Conservation (phyloP, 2,113 vertebrate genomes). For the Oenanthe oenanthe region DNA sequence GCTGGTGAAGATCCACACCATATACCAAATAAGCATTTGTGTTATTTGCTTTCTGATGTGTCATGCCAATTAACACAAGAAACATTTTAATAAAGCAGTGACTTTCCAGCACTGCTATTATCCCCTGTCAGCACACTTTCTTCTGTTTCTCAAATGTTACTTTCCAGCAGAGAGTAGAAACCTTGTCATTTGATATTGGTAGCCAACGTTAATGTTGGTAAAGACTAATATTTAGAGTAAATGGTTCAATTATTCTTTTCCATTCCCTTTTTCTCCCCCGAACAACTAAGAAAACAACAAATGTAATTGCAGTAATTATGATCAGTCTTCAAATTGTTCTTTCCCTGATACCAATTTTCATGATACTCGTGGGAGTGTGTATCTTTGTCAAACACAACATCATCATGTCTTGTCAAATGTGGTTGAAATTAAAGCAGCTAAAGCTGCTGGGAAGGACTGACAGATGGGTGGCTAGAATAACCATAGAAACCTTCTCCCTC, state of each 20-base stretch:
- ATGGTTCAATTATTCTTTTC: slow-evolving; percentile 32
- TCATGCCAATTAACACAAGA: background rate
- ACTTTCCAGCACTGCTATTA: background rate
- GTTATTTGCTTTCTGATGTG: background rate
- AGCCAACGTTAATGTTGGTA: background rate
- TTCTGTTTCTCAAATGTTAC: background rate
- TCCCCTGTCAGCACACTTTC: background rate
- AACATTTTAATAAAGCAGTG: slow-evolving; percentile 19
- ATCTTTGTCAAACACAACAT: slow-evolving; percentile 22
- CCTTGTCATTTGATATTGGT: background rate
- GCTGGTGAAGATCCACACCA: background rate
- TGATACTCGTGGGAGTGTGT: background rate
- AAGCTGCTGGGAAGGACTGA: background rate
- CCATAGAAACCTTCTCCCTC: background rate
- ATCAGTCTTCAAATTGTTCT: slow-evolving; percentile 25
- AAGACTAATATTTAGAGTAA: slow-evolving; percentile 44
- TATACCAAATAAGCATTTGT: background rate
- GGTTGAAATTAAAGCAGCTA: background rate
- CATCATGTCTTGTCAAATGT: background rate
- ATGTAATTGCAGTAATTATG: slow-evolving; percentile 45
- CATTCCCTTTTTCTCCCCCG: background rate
- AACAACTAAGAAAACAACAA: slow-evolving; percentile 47
- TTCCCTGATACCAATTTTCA: slow-evolving; percentile 12
- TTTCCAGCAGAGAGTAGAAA: slow-evolving; percentile 15
- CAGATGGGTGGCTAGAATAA: background rate